These are phyloP conservation scores for Adela reaumurella DNA, from an alignment of 2,888 invertebrate genomes.

Conservation along the genomic window DNA sequence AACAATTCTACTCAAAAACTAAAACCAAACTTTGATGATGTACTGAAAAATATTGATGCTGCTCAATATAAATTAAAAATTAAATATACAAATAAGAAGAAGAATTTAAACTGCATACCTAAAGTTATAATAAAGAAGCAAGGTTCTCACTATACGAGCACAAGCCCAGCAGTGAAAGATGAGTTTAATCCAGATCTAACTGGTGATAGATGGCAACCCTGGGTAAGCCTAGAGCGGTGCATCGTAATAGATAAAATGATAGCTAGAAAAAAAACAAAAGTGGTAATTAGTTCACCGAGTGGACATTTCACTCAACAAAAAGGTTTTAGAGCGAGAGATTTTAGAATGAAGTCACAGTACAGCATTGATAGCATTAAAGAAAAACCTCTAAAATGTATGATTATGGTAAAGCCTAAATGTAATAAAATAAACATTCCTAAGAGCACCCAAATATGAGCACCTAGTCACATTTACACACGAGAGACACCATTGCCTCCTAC, in stretches of 20 bases:
- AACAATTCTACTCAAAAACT: slow-evolving; percentile 25
- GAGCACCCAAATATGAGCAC: slow-evolving; percentile 11
- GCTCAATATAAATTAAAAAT: slow-evolving; percentile 40
- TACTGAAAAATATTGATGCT: slow-evolving; percentile 49
- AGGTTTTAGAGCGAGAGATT: not conserved
- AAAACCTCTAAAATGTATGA: slow-evolving; percentile 41
- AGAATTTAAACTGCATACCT: slow-evolving; percentile 23
- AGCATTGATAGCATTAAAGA: not conserved
- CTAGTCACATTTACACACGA: too few species aligned
- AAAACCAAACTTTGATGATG: slow-evolving; percentile 52
- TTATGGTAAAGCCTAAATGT: slow-evolving; percentile 30
- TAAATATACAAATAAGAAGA: slow-evolving; percentile 33
- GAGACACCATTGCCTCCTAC: too few species aligned
- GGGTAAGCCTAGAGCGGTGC: slow-evolving; percentile 47
- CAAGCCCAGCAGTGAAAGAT: slow-evolving; percentile 29
- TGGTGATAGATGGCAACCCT: slow-evolving; percentile 51
- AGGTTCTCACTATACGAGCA: slow-evolving; percentile 48
- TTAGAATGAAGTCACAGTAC: not conserved
- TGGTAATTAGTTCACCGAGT: slow-evolving; percentile 35
- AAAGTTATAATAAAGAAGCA: slow-evolving; percentile 51
- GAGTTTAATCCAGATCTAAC: slow-evolving; percentile 42
- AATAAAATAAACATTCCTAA: slow-evolving; percentile 31
- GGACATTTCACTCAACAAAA: slow-evolving; percentile 24
- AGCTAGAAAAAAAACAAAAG: slow-evolving; percentile 32
- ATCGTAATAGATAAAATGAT: slow-evolving; percentile 47